Conservation (phyloP, 2,888 invertebrate species). For the Perithous albicinctus region DNA sequence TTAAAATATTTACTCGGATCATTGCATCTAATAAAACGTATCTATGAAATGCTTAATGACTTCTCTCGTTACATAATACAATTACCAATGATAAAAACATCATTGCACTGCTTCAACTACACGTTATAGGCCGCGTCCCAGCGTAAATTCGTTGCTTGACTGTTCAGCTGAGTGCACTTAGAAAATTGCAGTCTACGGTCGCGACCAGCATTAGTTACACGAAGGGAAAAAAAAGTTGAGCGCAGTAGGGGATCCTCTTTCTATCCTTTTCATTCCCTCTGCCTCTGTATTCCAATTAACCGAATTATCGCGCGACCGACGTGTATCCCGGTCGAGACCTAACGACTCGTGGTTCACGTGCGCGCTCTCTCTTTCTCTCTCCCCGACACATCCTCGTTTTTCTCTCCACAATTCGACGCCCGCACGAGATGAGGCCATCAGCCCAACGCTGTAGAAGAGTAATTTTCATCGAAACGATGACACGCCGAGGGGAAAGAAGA, state of each 20-base stretch:
- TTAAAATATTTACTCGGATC: too few relatives aligned
- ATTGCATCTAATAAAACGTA: too few relatives aligned
- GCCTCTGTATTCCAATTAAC: constrained; percentile 78
- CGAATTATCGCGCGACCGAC: constrained; percentile 77
- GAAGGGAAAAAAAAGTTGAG: constrained; percentile 4
- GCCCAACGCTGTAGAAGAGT: constrained; percentile 32
- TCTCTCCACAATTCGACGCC: constrained; percentile 45
- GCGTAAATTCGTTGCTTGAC: constrained; percentile 42
- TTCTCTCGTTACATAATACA: neutral
- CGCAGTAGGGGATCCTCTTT: constrained; percentile 44
- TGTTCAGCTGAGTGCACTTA: constrained; percentile 66
- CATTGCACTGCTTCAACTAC: neutral
- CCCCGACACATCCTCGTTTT: neutral
- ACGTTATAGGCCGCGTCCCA: constrained; percentile 7
- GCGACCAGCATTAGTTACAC: constrained; percentile 53
- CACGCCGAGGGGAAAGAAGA: constrained; percentile 36
- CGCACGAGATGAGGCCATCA: constrained; percentile 62
- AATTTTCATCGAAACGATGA: constrained; percentile 57
- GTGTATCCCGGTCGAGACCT: constrained; percentile 65
- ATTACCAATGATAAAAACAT: neutral
- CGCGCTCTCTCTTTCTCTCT: too few relatives aligned
- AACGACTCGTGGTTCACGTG: constrained; percentile 67
- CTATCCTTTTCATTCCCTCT: constrained; percentile 42
- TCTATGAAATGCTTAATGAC: neutral
- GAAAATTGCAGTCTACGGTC: constrained; percentile 73